Conservation (phyloP, 2,113 vertebrate species). For the Poecilia latipinna region DNA sequence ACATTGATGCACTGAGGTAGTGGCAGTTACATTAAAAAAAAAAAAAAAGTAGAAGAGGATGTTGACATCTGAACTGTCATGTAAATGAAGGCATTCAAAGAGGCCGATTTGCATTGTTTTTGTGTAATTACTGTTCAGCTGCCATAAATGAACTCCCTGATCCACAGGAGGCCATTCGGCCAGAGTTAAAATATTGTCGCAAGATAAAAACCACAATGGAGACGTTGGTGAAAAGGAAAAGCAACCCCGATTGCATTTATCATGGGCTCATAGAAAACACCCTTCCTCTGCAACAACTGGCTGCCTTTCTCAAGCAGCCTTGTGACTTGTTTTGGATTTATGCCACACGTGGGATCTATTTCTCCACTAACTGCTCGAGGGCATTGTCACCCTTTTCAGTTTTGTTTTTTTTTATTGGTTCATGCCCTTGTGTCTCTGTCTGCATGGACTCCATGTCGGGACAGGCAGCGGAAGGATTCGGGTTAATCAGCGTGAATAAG, state of each 20-base stretch:
- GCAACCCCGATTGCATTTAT: constrained; percentile 71
- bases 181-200: constrained; percentile 41
- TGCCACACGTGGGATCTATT: constrained; percentile 55
- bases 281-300: constrained; percentile 71
- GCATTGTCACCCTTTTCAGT: constrained; percentile 54
- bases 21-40: constrained; percentile 2
- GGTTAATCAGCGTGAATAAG: constrained; percentile 55
- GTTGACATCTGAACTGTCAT: neutral
- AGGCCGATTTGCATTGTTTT: neutral
- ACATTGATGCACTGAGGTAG: neutral
- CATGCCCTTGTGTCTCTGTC: constrained; percentile 50
- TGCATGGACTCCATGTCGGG: constrained; percentile 56
- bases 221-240: constrained; percentile 75
- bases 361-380: constrained; percentile 46
- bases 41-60: constrained; percentile 3
- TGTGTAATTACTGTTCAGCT: neutral
- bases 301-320: constrained; percentile 53
- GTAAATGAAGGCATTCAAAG: constrained; percentile 18
- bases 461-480: constrained; percentile 58
- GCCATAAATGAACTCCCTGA: neutral
- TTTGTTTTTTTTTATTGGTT: constrained; percentile 49
- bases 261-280: constrained; percentile 69
- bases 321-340: constrained; percentile 61
- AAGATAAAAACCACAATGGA: constrained; percentile 73
- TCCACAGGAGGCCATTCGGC: neutral